These are phyloP conservation scores for Julus scanicus DNA, from an alignment of 2,888 invertebrate genomes.

Conservation along the genomic window DNA sequence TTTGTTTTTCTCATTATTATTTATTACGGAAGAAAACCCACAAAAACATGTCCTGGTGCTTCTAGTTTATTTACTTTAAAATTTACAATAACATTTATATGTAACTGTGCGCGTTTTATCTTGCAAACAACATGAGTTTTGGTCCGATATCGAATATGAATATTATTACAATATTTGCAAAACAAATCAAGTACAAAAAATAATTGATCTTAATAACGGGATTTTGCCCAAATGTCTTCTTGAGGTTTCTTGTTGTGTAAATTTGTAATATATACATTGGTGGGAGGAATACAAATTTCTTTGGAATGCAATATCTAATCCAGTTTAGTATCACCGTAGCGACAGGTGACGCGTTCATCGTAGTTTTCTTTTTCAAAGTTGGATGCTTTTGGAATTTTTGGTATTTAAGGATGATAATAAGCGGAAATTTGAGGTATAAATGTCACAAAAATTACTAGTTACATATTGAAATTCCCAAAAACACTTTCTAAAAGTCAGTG, in stretches of 20 bases:
- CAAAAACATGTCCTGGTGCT: not conserved
- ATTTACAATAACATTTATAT: not conserved
- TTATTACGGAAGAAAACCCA: not conserved
- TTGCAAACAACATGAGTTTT: not conserved
- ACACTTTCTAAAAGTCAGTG: too few species aligned
- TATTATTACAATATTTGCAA: not conserved
- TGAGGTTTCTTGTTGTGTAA: constrained; percentile 16
- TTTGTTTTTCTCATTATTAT: too few species aligned
- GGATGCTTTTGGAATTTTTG: too few species aligned
- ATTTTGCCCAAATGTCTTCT: not conserved
- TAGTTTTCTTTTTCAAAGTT: too few species aligned
- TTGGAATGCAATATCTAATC: not conserved
- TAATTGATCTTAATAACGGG: not conserved
- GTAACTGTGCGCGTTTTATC: not conserved
- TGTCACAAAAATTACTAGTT: too few species aligned
- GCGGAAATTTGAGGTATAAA: too few species aligned
- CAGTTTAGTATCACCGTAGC: too few species aligned
- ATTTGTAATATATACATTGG: not conserved
- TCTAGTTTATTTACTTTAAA: constrained; percentile 25
- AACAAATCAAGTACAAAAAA: not conserved
- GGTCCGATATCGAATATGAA: not conserved
- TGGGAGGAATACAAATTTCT: not conserved
- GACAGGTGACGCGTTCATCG: too few species aligned
- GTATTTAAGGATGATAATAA: too few species aligned
- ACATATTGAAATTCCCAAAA: too few species aligned